Evolutionary conservation across 2,113 vertebrate species (phyloP), one percentile per base, ranked within the genome.

Genomic region (Hypomesus transpacificus): DNA sequence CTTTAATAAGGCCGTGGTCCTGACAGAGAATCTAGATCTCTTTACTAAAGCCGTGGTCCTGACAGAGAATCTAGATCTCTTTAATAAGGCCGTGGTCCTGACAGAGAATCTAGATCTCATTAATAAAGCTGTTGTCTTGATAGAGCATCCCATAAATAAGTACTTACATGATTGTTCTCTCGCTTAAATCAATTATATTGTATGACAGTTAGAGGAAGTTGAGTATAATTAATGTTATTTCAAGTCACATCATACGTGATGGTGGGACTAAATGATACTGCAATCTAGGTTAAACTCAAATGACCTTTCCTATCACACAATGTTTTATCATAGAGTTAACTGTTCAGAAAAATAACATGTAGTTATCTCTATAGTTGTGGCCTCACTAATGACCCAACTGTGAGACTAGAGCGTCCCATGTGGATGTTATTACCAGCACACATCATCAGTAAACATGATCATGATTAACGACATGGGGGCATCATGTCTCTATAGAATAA

Each of bases 401-500:
- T 46, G 9, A 31, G 21, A 26, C 50, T 7, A 53, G 13, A 22
- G n/a, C 14, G 18, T 73, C 82, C 56, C 65, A 7, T 9, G 39
- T 14, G 68, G 62, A 75, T 63, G 66, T 76, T 73, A 77, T 80
- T 77, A 75, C 71, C 54, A 69, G 56, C 57, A 54, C 3, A 20
- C 64, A 60, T 73, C 66, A 75, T 74, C 59, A 82, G 54, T 26
- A 82, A 78, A 72, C 31, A 66, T 54, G 17, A 71, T 8, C 46
- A 5, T 77, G 57, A 83, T 77, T 56, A 74, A 73, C 58, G 26
- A 14, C 53, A 2, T 1, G 70, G 76, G 82, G 31, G 52, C 51
- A 82, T 64, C 8, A 31, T 75, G 66, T 72, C 54, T 81, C 77
- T 18, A 34, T 84, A 80, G 89, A 86, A 76, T 88, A 87, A 88